A percentile compares a stretch with the other conserved stretches of the same genome.
These are phyloP conservation scores for Rhinatrema bivittatum DNA, from an alignment of 2,797 vertebrate species.

Conservation along the genomic window DNA sequence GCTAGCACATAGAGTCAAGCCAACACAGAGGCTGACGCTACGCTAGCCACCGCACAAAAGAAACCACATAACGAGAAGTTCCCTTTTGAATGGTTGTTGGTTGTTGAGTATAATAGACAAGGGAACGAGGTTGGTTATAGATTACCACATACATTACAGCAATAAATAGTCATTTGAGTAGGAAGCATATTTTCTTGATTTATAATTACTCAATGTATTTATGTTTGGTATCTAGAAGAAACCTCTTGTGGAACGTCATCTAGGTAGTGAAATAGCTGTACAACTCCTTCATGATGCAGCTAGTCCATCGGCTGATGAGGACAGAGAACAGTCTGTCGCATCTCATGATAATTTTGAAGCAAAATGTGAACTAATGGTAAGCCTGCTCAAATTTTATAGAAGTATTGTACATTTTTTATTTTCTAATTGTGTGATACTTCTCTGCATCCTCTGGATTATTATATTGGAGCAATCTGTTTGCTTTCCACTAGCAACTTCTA, in stretches of 20 bases:
- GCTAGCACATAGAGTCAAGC: no score
- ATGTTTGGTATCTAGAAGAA: slow-evolving; percentile 23
- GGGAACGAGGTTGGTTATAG: no score
- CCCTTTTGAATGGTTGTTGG: no score
- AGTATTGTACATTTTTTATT: no score
- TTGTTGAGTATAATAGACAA: no score
- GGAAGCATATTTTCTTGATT: not conserved
- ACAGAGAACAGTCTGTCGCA: slow-evolving; percentile 8
- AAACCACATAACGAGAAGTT: no score
- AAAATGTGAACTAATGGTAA: slow-evolving; percentile 39
- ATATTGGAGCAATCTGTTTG: no score
- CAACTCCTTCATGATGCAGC: not conserved
- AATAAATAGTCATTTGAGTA: not conserved
- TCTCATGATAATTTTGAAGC: slow-evolving; percentile 18
- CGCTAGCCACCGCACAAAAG: no score
- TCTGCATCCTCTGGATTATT: no score
- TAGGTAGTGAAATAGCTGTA: slow-evolving; percentile 23
- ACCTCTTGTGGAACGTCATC: slow-evolving; percentile 48
- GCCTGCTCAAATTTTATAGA: no score
- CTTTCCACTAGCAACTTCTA: no score
- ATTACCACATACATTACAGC: not conserved
- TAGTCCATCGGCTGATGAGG: slow-evolving; percentile 5
- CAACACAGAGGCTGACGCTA: no score
- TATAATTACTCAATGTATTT: not conserved
- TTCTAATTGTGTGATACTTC: slow-evolving; percentile 1